These are phyloP conservation scores for Amblyopsis hoosieri DNA, from an alignment of 2,797 vertebrate genomes.

Conservation along the genomic window DNA sequence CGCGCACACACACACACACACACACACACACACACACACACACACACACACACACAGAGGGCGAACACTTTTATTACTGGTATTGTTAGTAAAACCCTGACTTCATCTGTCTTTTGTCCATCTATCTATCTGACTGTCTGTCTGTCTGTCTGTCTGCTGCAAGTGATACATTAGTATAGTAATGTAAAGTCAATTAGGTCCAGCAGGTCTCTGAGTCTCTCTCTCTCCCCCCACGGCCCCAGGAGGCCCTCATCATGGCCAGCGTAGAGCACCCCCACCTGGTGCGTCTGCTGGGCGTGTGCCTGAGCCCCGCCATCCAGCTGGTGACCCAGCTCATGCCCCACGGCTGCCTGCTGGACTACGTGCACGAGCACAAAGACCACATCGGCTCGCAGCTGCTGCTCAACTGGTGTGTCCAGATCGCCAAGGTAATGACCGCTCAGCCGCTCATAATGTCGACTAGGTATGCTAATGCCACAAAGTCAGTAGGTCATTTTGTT, in stretches of 20 bases:
- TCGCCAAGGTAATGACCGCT: conserved; percentile 87
- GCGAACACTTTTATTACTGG: no score
- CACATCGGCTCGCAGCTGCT: conserved; percentile 96
- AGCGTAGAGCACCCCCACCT: conserved; percentile 98
- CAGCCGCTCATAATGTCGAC: no score
- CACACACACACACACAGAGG: no score
- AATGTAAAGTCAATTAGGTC: background rate
- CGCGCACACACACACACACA: no score
- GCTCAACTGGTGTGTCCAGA: conserved; percentile 98
- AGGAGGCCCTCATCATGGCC: conserved; percentile 99
- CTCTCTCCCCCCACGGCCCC: conserved; percentile 23
- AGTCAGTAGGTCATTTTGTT: no score
- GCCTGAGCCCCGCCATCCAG: conserved; percentile 95
- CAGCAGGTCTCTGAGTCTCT: background rate
- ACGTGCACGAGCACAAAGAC: conserved; percentile 95
- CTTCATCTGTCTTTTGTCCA: no score
- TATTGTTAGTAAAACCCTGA: no score
- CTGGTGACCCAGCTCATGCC: conserved; percentile 97
- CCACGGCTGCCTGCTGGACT: conserved; percentile 94
- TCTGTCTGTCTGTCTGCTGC: no score
- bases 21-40: no score
- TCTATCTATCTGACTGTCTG: no score
- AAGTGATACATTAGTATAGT: conserved; percentile 28
- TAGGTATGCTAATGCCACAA: no score
- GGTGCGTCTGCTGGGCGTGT: conserved; percentile 91